Percentiles rank a stretch among this genome's conserved stretches.
phyloP scores from a whole-genome alignment of 2,888 invertebrate species.

The Pomacea canaliculata region DNA sequence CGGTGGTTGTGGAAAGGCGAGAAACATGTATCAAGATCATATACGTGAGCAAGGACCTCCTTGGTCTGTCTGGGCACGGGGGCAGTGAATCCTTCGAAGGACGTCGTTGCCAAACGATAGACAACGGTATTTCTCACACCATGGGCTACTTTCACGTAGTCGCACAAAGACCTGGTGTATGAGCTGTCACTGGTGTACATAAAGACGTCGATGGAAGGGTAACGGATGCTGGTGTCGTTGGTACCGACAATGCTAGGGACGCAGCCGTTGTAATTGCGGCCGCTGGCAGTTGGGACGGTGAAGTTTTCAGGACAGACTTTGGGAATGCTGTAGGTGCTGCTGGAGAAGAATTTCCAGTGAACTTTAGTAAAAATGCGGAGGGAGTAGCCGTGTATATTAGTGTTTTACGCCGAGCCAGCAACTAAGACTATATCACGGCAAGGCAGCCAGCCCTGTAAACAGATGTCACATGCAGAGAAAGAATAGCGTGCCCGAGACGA shows the following conservation, averaged over 20 bases:
- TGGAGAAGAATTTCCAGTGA: constrained; percentile 47
- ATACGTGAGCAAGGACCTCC: neutral
- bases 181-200: too few species aligned
- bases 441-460: too few species aligned
- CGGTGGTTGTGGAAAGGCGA: neutral
- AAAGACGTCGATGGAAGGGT: constrained; percentile 22
- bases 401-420: too few species aligned
- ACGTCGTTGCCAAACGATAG: too few species aligned
- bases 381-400: constrained; percentile 21
- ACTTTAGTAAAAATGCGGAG: constrained; percentile 25
- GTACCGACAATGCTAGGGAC: neutral
- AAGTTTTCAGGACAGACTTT: too few species aligned
- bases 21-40: neutral
- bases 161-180: too few species aligned
- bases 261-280: neutral
- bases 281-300: neutral
- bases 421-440: too few species aligned
- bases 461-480: too few species aligned
- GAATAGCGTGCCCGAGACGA: too few species aligned
- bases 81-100: too few species aligned
- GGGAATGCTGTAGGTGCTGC: neutral
- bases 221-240: constrained; percentile 2
- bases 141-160: too few species aligned
- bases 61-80: neutral
- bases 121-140: too few species aligned